Conservation (phyloP, 2,113 vertebrate genomes). For the Tricholaema leucomelas region DNA sequence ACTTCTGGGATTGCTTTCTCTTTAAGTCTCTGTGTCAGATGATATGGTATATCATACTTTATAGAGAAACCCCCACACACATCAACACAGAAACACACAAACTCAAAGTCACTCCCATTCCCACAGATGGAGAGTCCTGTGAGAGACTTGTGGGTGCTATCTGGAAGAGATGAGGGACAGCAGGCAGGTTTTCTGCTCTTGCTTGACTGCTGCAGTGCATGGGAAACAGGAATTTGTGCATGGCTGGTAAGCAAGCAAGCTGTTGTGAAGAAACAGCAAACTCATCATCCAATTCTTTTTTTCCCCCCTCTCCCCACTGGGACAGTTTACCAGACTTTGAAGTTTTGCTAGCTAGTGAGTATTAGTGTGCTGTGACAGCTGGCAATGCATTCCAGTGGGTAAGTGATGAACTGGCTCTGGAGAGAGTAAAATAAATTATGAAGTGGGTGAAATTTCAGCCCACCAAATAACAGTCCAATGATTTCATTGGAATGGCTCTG, state of each 20-base stretch:
- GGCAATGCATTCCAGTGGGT: conserved; percentile 52
- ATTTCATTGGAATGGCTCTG: conserved; percentile 61
- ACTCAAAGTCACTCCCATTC: not conserved
- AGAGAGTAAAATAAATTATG: conserved; percentile 51
- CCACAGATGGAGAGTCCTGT: not conserved
- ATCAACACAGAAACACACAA: not conserved
- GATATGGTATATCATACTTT: not conserved
- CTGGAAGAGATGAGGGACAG: not conserved
- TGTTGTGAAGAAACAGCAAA: conserved; percentile 24
- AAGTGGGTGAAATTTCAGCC: conserved; percentile 62
- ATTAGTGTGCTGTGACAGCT: conserved; percentile 39
- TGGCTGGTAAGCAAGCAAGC: not conserved
- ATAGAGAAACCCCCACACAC: accelerated
- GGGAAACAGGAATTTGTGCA: not conserved
- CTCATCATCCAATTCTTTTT: not conserved
- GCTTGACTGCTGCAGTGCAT: not conserved
- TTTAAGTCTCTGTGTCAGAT: not conserved
- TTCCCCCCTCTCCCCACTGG: not conserved
- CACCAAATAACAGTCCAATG: conserved; percentile 52
- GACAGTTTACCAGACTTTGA: conserved; percentile 28
- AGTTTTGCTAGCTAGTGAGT: conserved; percentile 5
- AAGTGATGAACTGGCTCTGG: conserved; percentile 41
- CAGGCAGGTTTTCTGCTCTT: not conserved
- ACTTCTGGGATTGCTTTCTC: not conserved
- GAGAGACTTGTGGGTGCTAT: not conserved